Percentiles rank a stretch among this genome's conserved stretches.
These are phyloP conservation scores for Caiman crocodilus DNA, from an alignment of 2,797 vertebrate species.

Conservation along the genomic window DNA sequence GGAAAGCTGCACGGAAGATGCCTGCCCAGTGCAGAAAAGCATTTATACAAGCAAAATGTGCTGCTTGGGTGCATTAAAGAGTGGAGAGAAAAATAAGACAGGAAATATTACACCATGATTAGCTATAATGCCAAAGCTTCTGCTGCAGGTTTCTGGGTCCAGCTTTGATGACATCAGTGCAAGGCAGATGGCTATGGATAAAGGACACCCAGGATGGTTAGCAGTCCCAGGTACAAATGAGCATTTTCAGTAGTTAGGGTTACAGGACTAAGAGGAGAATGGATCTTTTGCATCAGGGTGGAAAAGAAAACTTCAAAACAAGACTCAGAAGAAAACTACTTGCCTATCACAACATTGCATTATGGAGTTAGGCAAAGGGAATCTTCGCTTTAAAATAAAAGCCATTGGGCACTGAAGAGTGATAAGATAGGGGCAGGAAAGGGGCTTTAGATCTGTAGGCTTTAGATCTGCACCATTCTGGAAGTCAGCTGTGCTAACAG, in stretches of 20 bases:
- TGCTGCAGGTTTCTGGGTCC: background rate
- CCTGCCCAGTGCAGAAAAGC: background rate
- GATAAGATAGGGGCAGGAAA: too few species aligned
- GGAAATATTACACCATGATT: background rate
- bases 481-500: too few species aligned
- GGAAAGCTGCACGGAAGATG: background rate
- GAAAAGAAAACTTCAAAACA: too few species aligned
- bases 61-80: background rate
- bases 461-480: too few species aligned
- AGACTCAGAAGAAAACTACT: too few species aligned
- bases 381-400: too few species aligned
- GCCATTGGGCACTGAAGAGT: too few species aligned
- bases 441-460: too few species aligned
- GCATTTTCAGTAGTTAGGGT: background rate
- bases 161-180: background rate
- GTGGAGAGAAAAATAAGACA: background rate
- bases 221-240: background rate
- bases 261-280: background rate
- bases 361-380: too few species aligned
- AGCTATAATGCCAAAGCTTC: background rate
- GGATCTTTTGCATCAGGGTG: background rate
- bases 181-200: background rate
- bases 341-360: too few species aligned
- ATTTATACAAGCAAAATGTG: background rate
- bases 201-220: fast-evolving